These are phyloP conservation scores for Sebastes hubbsi DNA, from an alignment of 2,797 vertebrate genomes.

Conservation along the genomic window DNA sequence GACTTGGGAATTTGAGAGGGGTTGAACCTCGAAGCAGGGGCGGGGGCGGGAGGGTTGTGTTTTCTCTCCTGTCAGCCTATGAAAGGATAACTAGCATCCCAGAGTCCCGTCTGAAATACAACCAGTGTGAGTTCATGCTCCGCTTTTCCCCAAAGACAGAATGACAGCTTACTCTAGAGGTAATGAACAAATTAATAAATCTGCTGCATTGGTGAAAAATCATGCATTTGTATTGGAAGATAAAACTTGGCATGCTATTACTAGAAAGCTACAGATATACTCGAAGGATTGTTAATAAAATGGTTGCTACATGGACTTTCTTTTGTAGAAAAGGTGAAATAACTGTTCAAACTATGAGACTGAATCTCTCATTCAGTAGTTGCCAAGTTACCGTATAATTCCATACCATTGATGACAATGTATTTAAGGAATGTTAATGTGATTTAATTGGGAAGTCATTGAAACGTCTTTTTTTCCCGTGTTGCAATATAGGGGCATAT, in stretches of 20 bases:
- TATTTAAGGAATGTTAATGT: not conserved
- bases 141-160: conserved; percentile 49
- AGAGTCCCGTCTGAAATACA: conserved; percentile 53
- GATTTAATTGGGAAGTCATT: not conserved
- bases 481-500: too few relatives aligned
- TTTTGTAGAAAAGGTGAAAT: not conserved
- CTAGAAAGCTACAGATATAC: not conserved
- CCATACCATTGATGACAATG: not conserved
- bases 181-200: conserved; percentile 46
- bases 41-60: not conserved
- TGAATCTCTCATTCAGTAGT: not conserved
- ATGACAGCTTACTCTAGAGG: conserved; percentile 50
- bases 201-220: conserved; percentile 7
- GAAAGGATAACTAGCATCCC: conserved; percentile 59
- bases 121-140: conserved; percentile 48
- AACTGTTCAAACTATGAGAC: not conserved
- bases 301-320: not conserved
- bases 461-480: too few relatives aligned
- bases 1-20: conserved; percentile 45
- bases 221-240: conserved; percentile 15
- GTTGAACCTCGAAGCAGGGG: conserved; percentile 51
- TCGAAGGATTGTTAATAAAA: not conserved
- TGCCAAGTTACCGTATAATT: not conserved
- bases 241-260: conserved; percentile 5
- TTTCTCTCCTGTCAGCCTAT: conserved; percentile 56